Base-by-base conservation (phyloP, 2,888 invertebrate species). In the Agonopterix subpropinquella region DNA sequence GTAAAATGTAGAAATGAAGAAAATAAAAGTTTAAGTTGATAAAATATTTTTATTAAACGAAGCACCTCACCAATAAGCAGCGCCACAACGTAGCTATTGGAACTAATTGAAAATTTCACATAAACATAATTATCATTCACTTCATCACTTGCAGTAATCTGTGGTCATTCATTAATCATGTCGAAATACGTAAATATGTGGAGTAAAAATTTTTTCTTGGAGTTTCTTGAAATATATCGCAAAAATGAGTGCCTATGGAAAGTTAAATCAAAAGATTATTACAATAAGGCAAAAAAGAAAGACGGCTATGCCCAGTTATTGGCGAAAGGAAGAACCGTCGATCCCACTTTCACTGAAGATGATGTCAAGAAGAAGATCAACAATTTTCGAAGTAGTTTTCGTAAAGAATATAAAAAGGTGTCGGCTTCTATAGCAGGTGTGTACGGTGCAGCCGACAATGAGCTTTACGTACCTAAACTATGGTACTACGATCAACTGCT, bases 191-290 rank as follows among this genome's bases (percentile, higher is more conserved):
- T 28, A 28, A 28, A 28, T 28, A 28, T 39, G n/a, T 39, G 39
- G 39, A 39, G 39, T 5, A 39, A 39, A 39, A 11, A 39, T 39
- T 67, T 51, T 28, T 18, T 46, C n/a, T 18, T 46, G 47, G 42
- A 44, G 13, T 45, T 52, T 37, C 15, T 41, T 8, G 46, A 41
- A 28, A 41, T 44, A 41, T 28, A 42, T 15, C 37, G 18, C 41
- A 11, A 36, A 43, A 43, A 46, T 36, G 36, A 47, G 41, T 36
- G 39, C 11, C 2, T 39, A 39, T 39, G 39, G 39, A 39, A 11
- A 39, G 11, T 43, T 13, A 43, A 15, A 43, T 11, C 43, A 7
- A 43, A 43, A 43, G 43, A 11, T 43, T 11, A 43, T 10, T 43
- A 43, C 13, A 43, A 43, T 43, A 15, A 11, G 11, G 13, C 9